Conservation (phyloP, 2,888 invertebrate species). For the Metellina segmentata region DNA sequence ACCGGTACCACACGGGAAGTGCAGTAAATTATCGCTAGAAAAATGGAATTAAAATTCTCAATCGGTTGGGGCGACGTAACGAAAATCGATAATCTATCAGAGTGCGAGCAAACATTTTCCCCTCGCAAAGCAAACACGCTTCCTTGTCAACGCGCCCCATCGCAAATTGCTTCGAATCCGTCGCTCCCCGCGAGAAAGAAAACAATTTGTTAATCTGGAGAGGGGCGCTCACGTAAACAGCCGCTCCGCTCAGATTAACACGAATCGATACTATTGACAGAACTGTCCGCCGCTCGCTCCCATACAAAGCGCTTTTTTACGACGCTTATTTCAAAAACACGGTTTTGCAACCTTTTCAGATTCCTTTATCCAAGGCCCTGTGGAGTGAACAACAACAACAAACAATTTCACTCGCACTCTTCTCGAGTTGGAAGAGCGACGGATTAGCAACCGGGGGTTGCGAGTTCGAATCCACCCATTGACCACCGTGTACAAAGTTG, state of each 20-base stretch:
- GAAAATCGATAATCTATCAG: slow-evolving; percentile 28
- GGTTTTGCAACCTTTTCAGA: not conserved
- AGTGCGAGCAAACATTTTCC: slow-evolving; percentile 23
- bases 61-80: not conserved
- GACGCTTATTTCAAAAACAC: not conserved
- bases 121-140: slow-evolving; percentile 4
- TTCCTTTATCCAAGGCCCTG: no score
- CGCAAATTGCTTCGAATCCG: slow-evolving; percentile 31
- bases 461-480: no score
- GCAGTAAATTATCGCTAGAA: not conserved
- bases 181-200: slow-evolving; percentile 27
- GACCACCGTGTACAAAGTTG: no score
- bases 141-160: not conserved
- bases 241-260: slow-evolving; percentile 13
- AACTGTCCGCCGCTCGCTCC: slow-evolving; percentile 6
- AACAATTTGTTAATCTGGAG: slow-evolving; percentile 42
- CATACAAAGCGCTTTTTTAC: not conserved
- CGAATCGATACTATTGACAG: slow-evolving; percentile 37
- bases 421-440: no score
- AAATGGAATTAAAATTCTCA: slow-evolving; percentile 18
- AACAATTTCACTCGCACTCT: no score
- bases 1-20: not conserved
- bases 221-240: slow-evolving; percentile 2
- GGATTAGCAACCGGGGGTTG: no score
- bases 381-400: no score